These are phyloP conservation scores for rabbit (Oryctolagus cuniculus) DNA, from an alignment of 2,113 vertebrate species.

Conservation along the genomic window DNA sequence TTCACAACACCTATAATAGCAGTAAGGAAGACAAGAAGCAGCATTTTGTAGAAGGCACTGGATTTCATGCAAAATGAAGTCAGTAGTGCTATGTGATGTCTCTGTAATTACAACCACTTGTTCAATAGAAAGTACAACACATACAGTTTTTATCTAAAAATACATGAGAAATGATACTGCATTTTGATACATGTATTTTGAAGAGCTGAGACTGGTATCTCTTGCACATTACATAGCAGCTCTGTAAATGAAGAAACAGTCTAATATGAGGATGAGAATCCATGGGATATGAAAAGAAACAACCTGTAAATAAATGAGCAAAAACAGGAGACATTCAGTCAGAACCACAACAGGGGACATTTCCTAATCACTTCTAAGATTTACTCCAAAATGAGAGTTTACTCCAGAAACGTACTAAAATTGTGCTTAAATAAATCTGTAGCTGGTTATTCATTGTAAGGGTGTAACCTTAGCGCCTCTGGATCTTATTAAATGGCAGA, in stretches of 20 bases:
- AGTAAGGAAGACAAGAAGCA: not conserved
- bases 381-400: not conserved
- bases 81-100: not conserved
- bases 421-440: conserved; percentile 5
- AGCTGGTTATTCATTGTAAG: not conserved
- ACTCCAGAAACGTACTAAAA: conserved; percentile 48
- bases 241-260: not conserved
- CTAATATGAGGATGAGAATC: not conserved
- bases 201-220: not conserved
- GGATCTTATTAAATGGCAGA: conserved; percentile 29
- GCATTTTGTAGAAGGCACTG: not conserved
- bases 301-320: not conserved
- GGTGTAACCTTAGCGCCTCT: not conserved
- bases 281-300: not conserved
- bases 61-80: not conserved
- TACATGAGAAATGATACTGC: not conserved
- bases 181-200: not conserved
- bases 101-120: not conserved
- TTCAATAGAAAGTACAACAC: not conserved
- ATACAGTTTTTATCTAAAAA: not conserved
- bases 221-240: not conserved
- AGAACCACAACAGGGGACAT: not conserved
- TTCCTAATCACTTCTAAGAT: not conserved
- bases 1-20: not conserved
- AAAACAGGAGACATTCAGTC: not conserved